These are phyloP conservation scores for Boleophthalmus pectinirostris DNA, from an alignment of 2,113 vertebrate species.

Conservation along the genomic window DNA sequence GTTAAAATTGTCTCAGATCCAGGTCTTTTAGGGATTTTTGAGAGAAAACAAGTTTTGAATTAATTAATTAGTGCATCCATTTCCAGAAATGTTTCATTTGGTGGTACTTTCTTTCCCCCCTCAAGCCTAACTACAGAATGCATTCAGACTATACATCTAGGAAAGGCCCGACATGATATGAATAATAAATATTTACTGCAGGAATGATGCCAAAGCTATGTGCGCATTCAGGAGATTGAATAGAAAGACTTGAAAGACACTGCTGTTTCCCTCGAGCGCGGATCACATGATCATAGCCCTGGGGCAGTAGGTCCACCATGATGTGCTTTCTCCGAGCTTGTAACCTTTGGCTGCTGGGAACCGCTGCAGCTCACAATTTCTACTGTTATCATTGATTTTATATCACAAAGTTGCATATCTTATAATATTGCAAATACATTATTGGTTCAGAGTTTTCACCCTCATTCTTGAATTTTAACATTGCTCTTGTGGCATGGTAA, in stretches of 20 bases:
- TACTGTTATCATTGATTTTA: neutral
- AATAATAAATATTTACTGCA: slow-evolving; percentile 9
- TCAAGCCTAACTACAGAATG: neutral
- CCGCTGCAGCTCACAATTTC: neutral
- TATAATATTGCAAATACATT: slow-evolving; percentile 25
- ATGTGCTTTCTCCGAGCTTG: slow-evolving; percentile 35
- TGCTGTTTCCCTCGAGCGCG: slow-evolving; percentile 30
- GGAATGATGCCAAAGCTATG: slow-evolving; percentile 3
- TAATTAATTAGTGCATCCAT: neutral
- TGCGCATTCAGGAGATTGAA: slow-evolving; percentile 1
- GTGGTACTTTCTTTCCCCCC: neutral
- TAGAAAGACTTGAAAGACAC: slow-evolving; percentile 34
- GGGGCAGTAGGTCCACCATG: slow-evolving; percentile 24
- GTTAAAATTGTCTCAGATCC: neutral
- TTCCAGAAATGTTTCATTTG: neutral
- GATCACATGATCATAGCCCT: slow-evolving; percentile 44
- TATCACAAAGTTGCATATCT: slow-evolving; percentile 14
- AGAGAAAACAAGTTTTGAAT: neutral
- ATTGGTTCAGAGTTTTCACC: neutral
- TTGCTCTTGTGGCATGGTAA: neutral
- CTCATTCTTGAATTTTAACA: neutral
- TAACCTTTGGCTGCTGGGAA: slow-evolving; percentile 38
- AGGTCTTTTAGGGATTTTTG: neutral
- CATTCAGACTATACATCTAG: neutral
- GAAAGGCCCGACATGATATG: neutral